These are phyloP conservation scores for Pitangus sulphuratus DNA, from an alignment of 2,797 vertebrate species.

Conservation along the genomic window DNA sequence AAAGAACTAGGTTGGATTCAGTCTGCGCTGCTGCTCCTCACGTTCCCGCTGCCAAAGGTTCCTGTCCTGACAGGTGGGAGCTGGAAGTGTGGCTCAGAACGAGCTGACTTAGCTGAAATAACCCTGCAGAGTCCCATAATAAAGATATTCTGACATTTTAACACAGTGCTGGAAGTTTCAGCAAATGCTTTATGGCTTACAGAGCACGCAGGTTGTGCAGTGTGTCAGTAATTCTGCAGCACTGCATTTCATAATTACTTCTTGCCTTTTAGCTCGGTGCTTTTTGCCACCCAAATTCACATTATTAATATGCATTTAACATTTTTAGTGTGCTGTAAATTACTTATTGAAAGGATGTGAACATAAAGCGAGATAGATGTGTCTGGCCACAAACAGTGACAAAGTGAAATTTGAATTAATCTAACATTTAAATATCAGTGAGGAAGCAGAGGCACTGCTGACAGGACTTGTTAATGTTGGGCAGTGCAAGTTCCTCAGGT, in stretches of 20 bases:
- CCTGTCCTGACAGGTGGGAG: background rate
- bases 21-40: background rate
- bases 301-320: background rate
- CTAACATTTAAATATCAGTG: background rate
- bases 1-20: background rate
- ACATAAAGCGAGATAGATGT: background rate
- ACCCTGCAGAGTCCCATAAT: no score
- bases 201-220: background rate
- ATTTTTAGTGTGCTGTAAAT: background rate
- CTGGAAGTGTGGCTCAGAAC: background rate
- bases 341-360: background rate
- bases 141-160: background rate
- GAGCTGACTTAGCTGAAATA: background rate
- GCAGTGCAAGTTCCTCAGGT: background rate
- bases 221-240: background rate
- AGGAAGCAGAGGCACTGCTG: background rate
- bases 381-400: background rate
- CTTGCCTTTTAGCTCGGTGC: background rate
- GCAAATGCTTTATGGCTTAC: background rate
- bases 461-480: background rate
- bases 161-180: background rate
- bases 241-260: background rate
- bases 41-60: background rate
- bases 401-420: background rate
- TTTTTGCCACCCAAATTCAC: background rate